Conservation (phyloP, 2,888 invertebrate genomes). For the Epirrita christyi region DNA sequence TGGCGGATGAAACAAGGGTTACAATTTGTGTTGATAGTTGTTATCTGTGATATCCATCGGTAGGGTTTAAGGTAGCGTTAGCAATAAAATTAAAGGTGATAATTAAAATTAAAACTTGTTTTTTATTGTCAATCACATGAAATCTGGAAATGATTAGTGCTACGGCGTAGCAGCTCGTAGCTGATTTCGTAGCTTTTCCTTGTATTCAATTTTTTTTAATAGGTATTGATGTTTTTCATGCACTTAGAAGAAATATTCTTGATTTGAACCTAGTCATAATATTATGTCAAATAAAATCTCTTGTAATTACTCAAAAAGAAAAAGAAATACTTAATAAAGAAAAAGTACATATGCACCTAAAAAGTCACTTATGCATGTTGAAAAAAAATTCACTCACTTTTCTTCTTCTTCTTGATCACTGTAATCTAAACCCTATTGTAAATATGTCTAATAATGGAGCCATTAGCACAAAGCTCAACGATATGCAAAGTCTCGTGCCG, state of each 20-base stretch:
- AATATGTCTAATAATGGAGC: slow-evolving; percentile 14
- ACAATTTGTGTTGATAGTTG: slow-evolving; percentile 78
- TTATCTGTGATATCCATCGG: slow-evolving; percentile 75
- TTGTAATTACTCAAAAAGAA: too few species aligned
- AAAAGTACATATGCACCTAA: too few species aligned
- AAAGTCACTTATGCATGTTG: too few species aligned
- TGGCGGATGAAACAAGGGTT: slow-evolving; percentile 74
- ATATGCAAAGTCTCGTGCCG: slow-evolving; percentile 37
- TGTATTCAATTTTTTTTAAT: not conserved
- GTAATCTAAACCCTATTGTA: not conserved
- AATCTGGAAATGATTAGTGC: not conserved
- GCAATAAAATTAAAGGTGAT: slow-evolving; percentile 50
- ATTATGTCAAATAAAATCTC: too few species aligned
- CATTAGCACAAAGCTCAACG: slow-evolving; percentile 14
- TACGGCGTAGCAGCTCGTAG: slow-evolving; percentile 28
- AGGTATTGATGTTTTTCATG: not conserved
- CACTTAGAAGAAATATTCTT: not conserved
- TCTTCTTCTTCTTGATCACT: too few species aligned
- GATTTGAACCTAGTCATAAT: not conserved
- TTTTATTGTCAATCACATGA: not conserved
- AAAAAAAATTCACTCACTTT: too few species aligned
- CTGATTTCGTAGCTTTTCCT: slow-evolving; percentile 20
- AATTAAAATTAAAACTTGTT: slow-evolving; percentile 6
- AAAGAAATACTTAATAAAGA: too few species aligned
- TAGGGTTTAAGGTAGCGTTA: slow-evolving; percentile 56